These are phyloP conservation scores for Macrotrachela quadricornifera DNA, from an alignment of 1,140 invertebrate genomes.

Conservation along the genomic window DNA sequence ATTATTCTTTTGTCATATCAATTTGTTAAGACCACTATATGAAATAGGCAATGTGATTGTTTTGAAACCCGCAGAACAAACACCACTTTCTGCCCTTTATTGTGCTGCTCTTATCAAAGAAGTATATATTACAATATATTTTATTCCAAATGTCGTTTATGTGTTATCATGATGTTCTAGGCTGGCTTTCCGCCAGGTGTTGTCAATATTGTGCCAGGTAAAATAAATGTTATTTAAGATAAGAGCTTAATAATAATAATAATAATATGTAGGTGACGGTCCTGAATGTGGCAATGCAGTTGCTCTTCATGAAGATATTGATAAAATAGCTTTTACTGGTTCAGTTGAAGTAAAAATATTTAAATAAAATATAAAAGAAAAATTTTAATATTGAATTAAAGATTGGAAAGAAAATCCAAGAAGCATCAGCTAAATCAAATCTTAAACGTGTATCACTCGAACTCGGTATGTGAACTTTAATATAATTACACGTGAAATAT, in stretches of 20 bases:
- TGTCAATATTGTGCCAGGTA: conserved; percentile 10
- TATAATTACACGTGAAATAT: no score
- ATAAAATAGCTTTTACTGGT: conserved; percentile 58
- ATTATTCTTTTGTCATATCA: no score
- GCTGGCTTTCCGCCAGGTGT: conserved; percentile 21
- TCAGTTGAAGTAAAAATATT: conserved; percentile 58
- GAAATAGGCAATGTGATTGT: conserved; percentile 69
- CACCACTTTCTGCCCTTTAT: conserved; percentile 62
- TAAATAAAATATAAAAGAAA: no score
- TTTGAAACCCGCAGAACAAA: conserved; percentile 79
- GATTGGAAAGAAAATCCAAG: conserved; percentile 52
- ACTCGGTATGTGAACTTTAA: no score
- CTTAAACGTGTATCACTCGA: conserved; percentile 66
- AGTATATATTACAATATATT: neutral
- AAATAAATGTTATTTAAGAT: no score
- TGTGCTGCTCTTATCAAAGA: conserved; percentile 55
- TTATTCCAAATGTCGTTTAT: no score
- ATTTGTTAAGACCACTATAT: no score
- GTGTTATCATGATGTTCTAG: no score
- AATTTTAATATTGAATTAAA: no score
- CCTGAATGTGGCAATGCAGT: conserved; percentile 21
- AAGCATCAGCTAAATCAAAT: conserved; percentile 48
- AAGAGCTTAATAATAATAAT: no score
- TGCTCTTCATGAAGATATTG: conserved; percentile 18
- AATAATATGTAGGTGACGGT: conserved; percentile 11